These are phyloP conservation scores for Apoderus coryli DNA, from an alignment of 2,888 invertebrate species.

Conservation along the genomic window DNA sequence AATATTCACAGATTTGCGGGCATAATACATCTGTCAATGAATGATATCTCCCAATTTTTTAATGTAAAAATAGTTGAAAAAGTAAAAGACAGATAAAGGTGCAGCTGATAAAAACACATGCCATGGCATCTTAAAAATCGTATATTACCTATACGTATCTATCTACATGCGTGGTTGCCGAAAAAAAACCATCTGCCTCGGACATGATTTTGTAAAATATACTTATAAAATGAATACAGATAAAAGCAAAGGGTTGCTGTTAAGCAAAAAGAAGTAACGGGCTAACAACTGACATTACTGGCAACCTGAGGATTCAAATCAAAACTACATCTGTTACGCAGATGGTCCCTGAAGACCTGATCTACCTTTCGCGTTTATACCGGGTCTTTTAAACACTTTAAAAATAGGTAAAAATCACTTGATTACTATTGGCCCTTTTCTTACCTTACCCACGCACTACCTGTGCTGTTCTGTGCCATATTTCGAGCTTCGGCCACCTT, in stretches of 20 bases:
- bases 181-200: constrained; percentile 3
- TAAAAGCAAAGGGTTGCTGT: constrained; percentile 28
- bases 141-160: no score
- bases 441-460: no score
- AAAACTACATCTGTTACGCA: constrained; percentile 33
- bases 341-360: constrained; percentile 23
- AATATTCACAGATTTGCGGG: neutral
- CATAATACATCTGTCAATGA: neutral
- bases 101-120: constrained; percentile 32
- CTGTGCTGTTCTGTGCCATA: no score
- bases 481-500: no score
- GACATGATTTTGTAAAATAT: constrained; percentile 32
- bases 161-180: no score
- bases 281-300: constrained; percentile 30
- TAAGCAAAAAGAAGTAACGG: constrained; percentile 29
- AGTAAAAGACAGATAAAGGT: constrained; percentile 1
- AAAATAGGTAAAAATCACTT: no score
- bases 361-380: no score
- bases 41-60: no score
- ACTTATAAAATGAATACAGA: constrained; percentile 29
- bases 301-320: constrained; percentile 29
- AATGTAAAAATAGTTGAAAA: constrained; percentile 1
- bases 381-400: no score
- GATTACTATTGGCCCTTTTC: no score
- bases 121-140: constrained; percentile 29